Conservation (phyloP, 1,140 invertebrate genomes). For the Ooceraea biroi region DNA sequence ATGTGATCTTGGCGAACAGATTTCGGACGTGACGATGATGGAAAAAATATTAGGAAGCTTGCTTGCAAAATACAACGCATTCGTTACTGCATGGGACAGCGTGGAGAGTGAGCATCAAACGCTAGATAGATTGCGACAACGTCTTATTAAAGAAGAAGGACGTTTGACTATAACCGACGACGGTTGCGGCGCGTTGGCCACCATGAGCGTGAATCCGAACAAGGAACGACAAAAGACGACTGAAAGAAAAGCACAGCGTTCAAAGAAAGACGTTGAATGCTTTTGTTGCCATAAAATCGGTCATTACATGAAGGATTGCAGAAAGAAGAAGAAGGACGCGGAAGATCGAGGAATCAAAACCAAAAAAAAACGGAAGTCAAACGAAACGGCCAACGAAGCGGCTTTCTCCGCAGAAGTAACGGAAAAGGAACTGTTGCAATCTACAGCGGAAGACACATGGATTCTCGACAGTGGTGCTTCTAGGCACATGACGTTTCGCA, state of each 20-base stretch:
- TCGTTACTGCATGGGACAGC: slow-evolving; percentile 64
- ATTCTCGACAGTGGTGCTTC: slow-evolving; percentile 56
- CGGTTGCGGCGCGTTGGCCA: slow-evolving; percentile 23
- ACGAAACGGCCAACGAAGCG: no score
- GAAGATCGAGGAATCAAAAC: no score
- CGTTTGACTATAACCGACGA: background rate
- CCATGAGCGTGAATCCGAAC: slow-evolving; percentile 25
- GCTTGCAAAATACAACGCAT: slow-evolving; percentile 43
- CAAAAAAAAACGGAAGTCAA: no score
- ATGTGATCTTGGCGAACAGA: slow-evolving; percentile 30
- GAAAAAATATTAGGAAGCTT: slow-evolving; percentile 62
- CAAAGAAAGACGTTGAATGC: slow-evolving; percentile 44
- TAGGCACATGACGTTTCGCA: slow-evolving; percentile 50
- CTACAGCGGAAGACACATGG: slow-evolving; percentile 31
- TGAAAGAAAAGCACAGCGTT: background rate
- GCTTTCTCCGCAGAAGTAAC: no score
- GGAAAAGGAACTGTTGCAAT: no score
- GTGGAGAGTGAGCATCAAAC: slow-evolving; percentile 43
- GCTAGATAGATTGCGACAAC: background rate
- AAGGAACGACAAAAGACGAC: background rate
- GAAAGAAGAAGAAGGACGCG: slow-evolving; percentile 17
- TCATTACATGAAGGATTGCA: slow-evolving; percentile 48
- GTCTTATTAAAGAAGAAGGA: slow-evolving; percentile 49
- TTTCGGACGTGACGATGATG: slow-evolving; percentile 63
- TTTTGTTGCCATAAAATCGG: slow-evolving; percentile 57